Percentiles rank a stretch among this genome's conserved stretches.
These are phyloP conservation scores for Cisticola juncidis DNA, from an alignment of 2,113 vertebrate genomes.

Conservation along the genomic window DNA sequence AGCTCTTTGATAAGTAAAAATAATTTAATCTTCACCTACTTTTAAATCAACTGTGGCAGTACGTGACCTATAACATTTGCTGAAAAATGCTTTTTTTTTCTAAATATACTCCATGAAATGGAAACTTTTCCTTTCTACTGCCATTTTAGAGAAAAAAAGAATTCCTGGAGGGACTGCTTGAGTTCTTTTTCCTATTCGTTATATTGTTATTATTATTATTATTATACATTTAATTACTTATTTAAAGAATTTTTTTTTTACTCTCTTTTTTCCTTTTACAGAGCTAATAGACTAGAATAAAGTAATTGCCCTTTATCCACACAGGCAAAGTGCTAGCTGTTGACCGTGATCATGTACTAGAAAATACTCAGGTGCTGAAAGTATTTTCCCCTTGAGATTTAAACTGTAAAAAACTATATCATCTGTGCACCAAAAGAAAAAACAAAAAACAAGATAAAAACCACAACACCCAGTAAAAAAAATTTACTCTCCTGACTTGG, in stretches of 20 bases:
- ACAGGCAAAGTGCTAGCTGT: not conserved
- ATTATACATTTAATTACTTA: not conserved
- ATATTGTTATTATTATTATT: not conserved
- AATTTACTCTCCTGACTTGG: too few relatives aligned
- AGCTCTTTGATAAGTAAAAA: not conserved
- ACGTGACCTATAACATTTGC: not conserved
- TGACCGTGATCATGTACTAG: not conserved
- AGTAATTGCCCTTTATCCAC: not conserved
- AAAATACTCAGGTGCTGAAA: not conserved
- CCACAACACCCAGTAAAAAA: accelerated
- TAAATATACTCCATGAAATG: not conserved
- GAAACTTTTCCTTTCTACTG: not conserved
- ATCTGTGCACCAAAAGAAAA: not conserved
- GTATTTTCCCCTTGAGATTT: not conserved
- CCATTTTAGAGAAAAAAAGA: not conserved
- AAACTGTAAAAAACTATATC: not conserved
- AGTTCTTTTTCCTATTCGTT: not conserved
- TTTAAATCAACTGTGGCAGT: not conserved
- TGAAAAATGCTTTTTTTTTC: not conserved
- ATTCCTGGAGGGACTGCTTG: not conserved
- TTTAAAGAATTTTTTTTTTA: not conserved
- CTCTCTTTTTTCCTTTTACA: not conserved
- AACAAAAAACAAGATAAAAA: accelerated
- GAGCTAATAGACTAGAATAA: not conserved
- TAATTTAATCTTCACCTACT: not conserved